Conservation (phyloP, 2,888 invertebrate genomes). For the Epinotia nisella region DNA sequence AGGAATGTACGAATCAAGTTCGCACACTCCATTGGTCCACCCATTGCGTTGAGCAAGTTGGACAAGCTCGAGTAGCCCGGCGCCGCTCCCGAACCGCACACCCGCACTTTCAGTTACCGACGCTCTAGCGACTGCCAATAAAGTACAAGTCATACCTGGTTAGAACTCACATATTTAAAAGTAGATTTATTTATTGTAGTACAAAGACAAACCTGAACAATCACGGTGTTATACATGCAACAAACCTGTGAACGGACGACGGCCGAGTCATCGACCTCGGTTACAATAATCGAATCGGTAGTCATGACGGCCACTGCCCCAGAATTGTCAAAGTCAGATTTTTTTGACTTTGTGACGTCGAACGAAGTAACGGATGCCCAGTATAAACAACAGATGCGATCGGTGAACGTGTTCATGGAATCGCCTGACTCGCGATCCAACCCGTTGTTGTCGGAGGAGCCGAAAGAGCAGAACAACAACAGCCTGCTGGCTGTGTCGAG, state of each 20-base stretch:
- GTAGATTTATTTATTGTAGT: slow-evolving; percentile 80
- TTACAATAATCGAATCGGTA: slow-evolving; percentile 85
- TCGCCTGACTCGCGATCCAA: slow-evolving; percentile 82
- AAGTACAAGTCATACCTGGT: slow-evolving; percentile 84
- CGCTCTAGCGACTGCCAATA: slow-evolving; percentile 83
- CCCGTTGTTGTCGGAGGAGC: slow-evolving; percentile 80
- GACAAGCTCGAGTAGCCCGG: slow-evolving; percentile 72
- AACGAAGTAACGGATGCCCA: slow-evolving; percentile 90
- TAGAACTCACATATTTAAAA: slow-evolving; percentile 75
- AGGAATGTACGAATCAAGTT: slow-evolving; percentile 82
- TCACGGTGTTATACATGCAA: slow-evolving; percentile 63
- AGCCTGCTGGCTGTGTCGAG: slow-evolving; percentile 76
- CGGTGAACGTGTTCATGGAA: slow-evolving; percentile 87
- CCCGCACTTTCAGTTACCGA: slow-evolving; percentile 79
- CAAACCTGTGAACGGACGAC: slow-evolving; percentile 59
- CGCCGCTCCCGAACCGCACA: slow-evolving; percentile 56
- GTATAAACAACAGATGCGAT: slow-evolving; percentile 88
- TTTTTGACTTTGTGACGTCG: slow-evolving; percentile 94
- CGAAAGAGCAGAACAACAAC: slow-evolving; percentile 87
- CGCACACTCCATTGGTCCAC: slow-evolving; percentile 82
- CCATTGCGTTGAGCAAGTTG: slow-evolving; percentile 67
- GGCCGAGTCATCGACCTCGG: slow-evolving; percentile 74
- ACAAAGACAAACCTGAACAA: slow-evolving; percentile 69
- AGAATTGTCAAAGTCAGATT: slow-evolving; percentile 94
- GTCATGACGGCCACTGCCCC: slow-evolving; percentile 94